Percentiles rank a stretch among this genome's conserved stretches.
Conservation (phyloP, 2,113 vertebrate species). For the Apodemus speciosus region DNA sequence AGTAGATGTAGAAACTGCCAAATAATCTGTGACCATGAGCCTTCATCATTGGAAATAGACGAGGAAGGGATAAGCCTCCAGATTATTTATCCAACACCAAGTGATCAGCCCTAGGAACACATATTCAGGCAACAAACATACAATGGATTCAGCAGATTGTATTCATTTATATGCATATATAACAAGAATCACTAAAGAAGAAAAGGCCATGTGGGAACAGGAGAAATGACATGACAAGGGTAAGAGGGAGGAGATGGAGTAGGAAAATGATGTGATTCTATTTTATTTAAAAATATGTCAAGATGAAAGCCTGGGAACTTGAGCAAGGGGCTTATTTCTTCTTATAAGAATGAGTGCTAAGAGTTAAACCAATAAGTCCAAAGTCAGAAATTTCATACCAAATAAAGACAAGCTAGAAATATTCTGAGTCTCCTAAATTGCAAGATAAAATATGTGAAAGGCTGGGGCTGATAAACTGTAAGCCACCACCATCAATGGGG, state of each 20-base stretch:
- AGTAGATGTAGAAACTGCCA: not conserved
- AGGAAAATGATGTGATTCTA: not conserved
- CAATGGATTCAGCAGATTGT: not conserved
- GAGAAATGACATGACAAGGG: not conserved
- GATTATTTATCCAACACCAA: not conserved
- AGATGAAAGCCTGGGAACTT: conserved; percentile 21
- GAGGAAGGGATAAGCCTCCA: not conserved
- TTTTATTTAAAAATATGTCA: not conserved
- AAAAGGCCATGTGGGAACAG: not conserved
- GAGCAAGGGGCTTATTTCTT: conserved; percentile 10
- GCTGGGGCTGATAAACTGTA: not conserved
- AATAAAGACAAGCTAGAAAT: conserved; percentile 14
- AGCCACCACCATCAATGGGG: not conserved
- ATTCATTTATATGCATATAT: not conserved
- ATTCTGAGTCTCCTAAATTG: not conserved
- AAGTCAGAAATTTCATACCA: not conserved
- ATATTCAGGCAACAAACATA: not conserved
- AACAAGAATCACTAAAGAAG: not conserved
- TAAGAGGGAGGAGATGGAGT: not conserved
- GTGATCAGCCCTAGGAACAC: not conserved
- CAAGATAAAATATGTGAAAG: not conserved
- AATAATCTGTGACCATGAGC: not conserved
- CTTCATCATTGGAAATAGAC: not conserved
- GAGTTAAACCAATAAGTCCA: not conserved
- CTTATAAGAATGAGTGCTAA: conserved; percentile 17